Base-by-base conservation (phyloP, 1,140 invertebrate species). In the Helicoverpa armigera region DNA sequence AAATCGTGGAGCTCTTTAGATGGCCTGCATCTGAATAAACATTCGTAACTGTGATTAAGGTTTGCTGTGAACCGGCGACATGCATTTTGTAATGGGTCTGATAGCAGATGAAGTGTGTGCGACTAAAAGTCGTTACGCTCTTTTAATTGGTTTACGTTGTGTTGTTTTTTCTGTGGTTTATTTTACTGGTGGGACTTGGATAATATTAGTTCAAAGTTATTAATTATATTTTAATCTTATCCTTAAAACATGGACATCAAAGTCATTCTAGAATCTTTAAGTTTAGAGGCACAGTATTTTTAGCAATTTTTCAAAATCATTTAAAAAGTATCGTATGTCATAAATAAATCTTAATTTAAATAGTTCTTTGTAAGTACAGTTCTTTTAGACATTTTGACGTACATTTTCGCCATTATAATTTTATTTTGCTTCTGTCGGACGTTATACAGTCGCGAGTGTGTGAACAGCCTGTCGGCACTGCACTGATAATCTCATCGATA, bases 11-110 rank as follows among this genome's bases (percentile, higher is more conserved):
- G 81, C 91, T 90, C 88, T 84, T 89, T 84, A 83, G 92, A 94
- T 89, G 89, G 87, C 73, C 89, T 87, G 88, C 93, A 94, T 90
- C 93, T 94, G 93, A 94, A 94, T 91, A 94, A 94, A 94, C 91
- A 94, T 83, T 86, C 56, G 58, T 56, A 56, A 80, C 80, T 82
- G 84, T 85, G 77, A 87, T 91, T 92, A 89, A 90, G 86, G 90
- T 16, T 58, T 16, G 35, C 16, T 80, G 80, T 72, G 82, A 51
- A 80, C 43, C 50, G 75, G 53, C 85, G 85, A 84, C 79, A 16
- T 58, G 18, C 58, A n/a, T 58, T 60, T 54, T 72, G 50, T 54
- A 50, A 69, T 48, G 50, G 50, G 50, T 70, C 0, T 70, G 43
- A 14, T 69, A 51, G 43, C 11, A 2, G 61, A 31, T 14, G 31